Conservation (phyloP, 2,888 invertebrate genomes). For the Caenorhabditis japonica region DNA sequence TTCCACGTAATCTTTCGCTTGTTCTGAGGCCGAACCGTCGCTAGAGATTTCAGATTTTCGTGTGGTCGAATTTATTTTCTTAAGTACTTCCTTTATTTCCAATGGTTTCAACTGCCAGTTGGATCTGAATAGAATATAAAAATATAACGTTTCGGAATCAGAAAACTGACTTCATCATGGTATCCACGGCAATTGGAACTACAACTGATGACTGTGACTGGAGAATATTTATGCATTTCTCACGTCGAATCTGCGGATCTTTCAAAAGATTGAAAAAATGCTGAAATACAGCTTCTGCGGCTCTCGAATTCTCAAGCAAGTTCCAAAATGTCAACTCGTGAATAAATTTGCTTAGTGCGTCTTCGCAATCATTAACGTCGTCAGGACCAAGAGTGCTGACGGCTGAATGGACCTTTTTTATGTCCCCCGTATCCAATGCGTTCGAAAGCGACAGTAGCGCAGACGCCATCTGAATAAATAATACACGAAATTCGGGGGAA, state of each 20-base stretch:
- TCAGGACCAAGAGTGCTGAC: conserved; percentile 7
- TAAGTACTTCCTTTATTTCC: conserved; percentile 1
- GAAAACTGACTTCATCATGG: conserved; percentile 12
- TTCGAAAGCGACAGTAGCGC: conserved; percentile 5
- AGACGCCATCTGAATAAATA: too few relatives aligned
- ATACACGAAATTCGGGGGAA: too few relatives aligned
- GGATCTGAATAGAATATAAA: conserved; percentile 8
- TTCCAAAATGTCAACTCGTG: conserved; percentile 23
- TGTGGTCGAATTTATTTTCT: neutral
- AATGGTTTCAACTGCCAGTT: conserved; percentile 5
- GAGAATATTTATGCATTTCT: conserved; percentile 9
- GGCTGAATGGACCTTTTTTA: conserved; percentile 10
- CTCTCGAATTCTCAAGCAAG: neutral
- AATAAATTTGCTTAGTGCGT: neutral
- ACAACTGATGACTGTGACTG: conserved; percentile 5
- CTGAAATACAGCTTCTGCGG: neutral
- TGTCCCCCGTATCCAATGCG: conserved; percentile 21
- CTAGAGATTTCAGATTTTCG: neutral
- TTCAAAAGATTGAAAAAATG: conserved; percentile 6
- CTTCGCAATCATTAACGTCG: neutral
- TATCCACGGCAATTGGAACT: conserved; percentile 15
- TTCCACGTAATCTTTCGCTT: neutral
- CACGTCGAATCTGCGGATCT: neutral
- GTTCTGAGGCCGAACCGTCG: too few relatives aligned
- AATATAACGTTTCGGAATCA: neutral